Conservation (phyloP, 1,140 invertebrate species). For the Cyrtorhinus lividipennis region DNA sequence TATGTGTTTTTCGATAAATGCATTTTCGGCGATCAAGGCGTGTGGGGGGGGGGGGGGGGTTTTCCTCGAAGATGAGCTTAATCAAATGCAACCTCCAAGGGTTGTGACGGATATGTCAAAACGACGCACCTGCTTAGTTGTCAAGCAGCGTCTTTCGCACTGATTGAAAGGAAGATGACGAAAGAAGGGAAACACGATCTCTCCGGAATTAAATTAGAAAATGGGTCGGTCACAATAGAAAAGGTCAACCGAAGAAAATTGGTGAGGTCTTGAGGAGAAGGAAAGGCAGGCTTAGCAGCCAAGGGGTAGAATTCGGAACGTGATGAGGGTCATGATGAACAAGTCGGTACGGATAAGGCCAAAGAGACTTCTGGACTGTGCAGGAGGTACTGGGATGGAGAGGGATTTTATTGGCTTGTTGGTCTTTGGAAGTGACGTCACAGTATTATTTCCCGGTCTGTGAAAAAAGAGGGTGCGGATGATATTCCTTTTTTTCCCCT, state of each 20-base stretch:
- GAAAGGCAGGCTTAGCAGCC: not conserved
- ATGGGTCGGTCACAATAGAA: not conserved
- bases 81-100: too few species aligned
- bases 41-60: too few species aligned
- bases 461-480: not conserved
- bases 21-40: too few species aligned
- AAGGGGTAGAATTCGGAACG: not conserved
- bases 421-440: not conserved
- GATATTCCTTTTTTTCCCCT: not conserved
- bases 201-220: slow-evolving; percentile 5
- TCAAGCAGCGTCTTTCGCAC: too few species aligned
- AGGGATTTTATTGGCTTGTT: slow-evolving; percentile 8
- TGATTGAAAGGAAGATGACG: not conserved
- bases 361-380: too few species aligned
- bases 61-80: too few species aligned
- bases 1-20: too few species aligned
- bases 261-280: not conserved
- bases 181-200: not conserved
- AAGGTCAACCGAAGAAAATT: slow-evolving; percentile 5
- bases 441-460: not conserved
- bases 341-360: not conserved
- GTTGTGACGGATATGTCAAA: too few species aligned
- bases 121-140: too few species aligned
- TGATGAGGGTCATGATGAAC: slow-evolving; percentile 3
- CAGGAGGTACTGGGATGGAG: not conserved